These are phyloP conservation scores for Dyspetes luteomarginatus DNA, from an alignment of 2,888 invertebrate genomes.

Conservation along the genomic window DNA sequence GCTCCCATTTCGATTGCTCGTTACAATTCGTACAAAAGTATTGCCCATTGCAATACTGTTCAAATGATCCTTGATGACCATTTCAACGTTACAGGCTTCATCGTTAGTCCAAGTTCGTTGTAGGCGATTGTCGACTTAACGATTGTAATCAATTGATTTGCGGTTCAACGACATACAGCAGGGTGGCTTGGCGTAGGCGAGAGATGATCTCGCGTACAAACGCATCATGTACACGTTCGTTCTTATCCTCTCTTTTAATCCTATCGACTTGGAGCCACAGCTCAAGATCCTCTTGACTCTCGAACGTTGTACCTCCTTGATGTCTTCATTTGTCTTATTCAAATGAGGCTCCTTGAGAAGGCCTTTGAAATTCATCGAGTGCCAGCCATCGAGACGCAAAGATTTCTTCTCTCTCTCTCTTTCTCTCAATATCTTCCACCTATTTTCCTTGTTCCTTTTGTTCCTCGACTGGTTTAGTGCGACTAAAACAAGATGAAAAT, in stretches of 20 bases:
- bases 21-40: background rate
- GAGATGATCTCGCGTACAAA: conserved; percentile 42
- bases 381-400: background rate
- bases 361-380: conserved; percentile 36
- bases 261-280: conserved; percentile 49
- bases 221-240: conserved; percentile 36
- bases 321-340: conserved; percentile 80
- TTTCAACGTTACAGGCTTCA: conserved; percentile 69
- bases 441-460: conserved; percentile 25
- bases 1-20: conserved; percentile 17
- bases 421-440: background rate
- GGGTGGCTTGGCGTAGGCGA: conserved; percentile 65
- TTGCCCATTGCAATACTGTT: conserved; percentile 53
- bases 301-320: conserved; percentile 69
- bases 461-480: conserved; percentile 1
- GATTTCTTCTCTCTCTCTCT: background rate
- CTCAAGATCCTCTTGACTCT: conserved; percentile 44
- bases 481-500: conserved; percentile 46
- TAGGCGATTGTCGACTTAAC: conserved; percentile 78
- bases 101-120: conserved; percentile 74
- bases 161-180: conserved; percentile 70
- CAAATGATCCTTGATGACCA: conserved; percentile 72
- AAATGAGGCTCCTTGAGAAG: conserved; percentile 69
- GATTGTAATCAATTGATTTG: conserved; percentile 79
- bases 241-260: conserved; percentile 54